Evolutionary conservation across 2,888 invertebrate genomes (phyloP), one percentile per base, ranked within the genome.

Genomic region (Stegana nigrithorax): DNA sequence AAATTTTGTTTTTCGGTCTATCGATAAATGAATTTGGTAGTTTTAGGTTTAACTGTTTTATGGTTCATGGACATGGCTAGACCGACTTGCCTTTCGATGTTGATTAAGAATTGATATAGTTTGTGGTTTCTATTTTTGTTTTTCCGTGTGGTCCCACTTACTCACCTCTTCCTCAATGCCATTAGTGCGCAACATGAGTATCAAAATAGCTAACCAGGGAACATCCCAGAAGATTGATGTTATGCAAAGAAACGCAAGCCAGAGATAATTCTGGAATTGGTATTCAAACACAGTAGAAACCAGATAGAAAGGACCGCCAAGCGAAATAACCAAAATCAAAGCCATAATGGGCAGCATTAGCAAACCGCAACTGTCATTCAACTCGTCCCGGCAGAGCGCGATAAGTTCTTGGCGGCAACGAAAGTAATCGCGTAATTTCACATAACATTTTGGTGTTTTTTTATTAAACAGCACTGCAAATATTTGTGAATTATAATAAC

Each of bases 81-180:
- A n/a, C n/a, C n/a, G n/a, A n/a, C n/a, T n/a, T n/a, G n/a, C n/a
- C n/a, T n/a, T n/a, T n/a, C n/a, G n/a, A n/a, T n/a, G n/a, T n/a
- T n/a, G n/a, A n/a, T n/a, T n/a, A n/a, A n/a, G n/a, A n/a, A n/a
- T n/a, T n/a, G n/a, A n/a, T n/a, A n/a, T n/a, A n/a, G n/a, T n/a
- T n/a, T n/a, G n/a, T n/a, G n/a, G n/a, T n/a, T n/a, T n/a, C n/a
- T n/a, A n/a, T n/a, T n/a, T n/a, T n/a, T n/a, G n/a, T n/a, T n/a
- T 39, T 10, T 39, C 2, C 5, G 2, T n/a, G 2, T n/a, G 10
- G 6, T n/a, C n/a, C 10, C 32, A 4, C 6, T 10, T 51, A 63
- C 74, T 76, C 59, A 79, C 80, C 73, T 80, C 73, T 14, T 62
- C 60, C 19, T 67, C 47, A 6, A 77, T 69, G 25, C 65, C 67